Evolutionary conservation across 2,113 vertebrate genomes (phyloP), one percentile per base, ranked within the genome.

Genomic region (Fulmarus glacialis): DNA sequence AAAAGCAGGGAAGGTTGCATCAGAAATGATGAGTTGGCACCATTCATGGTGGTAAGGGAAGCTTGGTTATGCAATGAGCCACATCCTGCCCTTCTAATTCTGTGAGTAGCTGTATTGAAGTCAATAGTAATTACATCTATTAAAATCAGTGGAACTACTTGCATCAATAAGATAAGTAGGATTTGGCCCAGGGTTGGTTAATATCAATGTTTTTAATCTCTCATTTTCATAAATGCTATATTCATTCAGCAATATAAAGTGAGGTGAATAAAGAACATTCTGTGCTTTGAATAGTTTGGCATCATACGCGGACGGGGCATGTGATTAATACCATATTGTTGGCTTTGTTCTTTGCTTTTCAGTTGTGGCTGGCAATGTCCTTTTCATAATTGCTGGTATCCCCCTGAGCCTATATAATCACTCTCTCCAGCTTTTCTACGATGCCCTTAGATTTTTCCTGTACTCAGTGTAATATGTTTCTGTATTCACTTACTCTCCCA

Each of bases 291-390:
- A 95, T 95, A 95, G 55, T 93, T 87, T 96, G 95, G 97, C 97
- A 93, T 93, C 22, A n/a, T 47, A 67, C 9, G 3, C 1, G 3
- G 66, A 86, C 74, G 71, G 97, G 91, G 93, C 96, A 96, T 95
- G 93, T 96, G 95, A 98, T 97, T 98, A 96, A 97, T 97, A 94
- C 93, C 91, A 70, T 96, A 95, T 98, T 96, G 92, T 97, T 96
- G 96, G 91, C 93, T 97, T 97, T 97, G 90, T 97, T 96, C 70
- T 91, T 97, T 70, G 22, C 82, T 95, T 97, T 94, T 96, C 95
- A 87, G 86, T 96, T 84, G 73, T 96, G 95, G 87, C 90, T 58
- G 75, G 91, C 74, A 95, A 94, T 82, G 79, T 92, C 94, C 96
- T 92, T 92, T 94, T 84, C 93, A 32, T 95, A 94, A 97, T 78